Conservation (phyloP, 2,113 vertebrate species). For the Tauraco erythrolophus region DNA sequence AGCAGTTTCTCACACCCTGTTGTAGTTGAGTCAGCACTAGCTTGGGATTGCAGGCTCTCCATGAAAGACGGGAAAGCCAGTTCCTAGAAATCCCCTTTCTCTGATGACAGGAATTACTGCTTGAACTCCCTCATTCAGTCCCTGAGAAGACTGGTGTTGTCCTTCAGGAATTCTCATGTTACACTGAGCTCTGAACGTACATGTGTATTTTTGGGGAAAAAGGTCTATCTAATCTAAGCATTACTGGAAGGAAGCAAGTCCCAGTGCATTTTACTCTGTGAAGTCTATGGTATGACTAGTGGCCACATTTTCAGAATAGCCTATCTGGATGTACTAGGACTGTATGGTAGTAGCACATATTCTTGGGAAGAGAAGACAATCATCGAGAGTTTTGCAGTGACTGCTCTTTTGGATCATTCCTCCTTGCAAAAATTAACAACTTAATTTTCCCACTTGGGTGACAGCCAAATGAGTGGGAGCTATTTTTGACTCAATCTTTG, state of each 20-base stretch:
- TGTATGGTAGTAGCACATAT: not conserved
- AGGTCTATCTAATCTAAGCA: not conserved
- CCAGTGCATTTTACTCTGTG: not conserved
- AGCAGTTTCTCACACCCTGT: not conserved
- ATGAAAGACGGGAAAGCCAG: not conserved
- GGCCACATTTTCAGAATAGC: not conserved
- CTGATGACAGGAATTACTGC: not conserved
- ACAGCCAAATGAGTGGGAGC: not conserved
- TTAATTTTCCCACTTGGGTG: not conserved
- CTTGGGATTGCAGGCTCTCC: not conserved
- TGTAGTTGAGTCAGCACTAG: slow-evolving; percentile 16
- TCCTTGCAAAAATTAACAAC: not conserved
- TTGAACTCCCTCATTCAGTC: not conserved
- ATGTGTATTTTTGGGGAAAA: rapidly evolving
- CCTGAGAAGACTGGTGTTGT: not conserved
- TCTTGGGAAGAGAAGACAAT: not conserved
- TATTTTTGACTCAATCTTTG: not conserved
- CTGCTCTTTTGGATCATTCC: not conserved
- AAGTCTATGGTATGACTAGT: not conserved
- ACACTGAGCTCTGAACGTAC: not conserved
- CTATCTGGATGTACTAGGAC: not conserved
- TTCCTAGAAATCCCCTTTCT: slow-evolving; percentile 13
- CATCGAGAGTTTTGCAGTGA: not conserved
- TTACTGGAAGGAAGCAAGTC: not conserved
- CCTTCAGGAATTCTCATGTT: not conserved